phyloP scores from a whole-genome alignment of 92 coral and sea anemone species.

The Bergia puertoricense region DNA sequence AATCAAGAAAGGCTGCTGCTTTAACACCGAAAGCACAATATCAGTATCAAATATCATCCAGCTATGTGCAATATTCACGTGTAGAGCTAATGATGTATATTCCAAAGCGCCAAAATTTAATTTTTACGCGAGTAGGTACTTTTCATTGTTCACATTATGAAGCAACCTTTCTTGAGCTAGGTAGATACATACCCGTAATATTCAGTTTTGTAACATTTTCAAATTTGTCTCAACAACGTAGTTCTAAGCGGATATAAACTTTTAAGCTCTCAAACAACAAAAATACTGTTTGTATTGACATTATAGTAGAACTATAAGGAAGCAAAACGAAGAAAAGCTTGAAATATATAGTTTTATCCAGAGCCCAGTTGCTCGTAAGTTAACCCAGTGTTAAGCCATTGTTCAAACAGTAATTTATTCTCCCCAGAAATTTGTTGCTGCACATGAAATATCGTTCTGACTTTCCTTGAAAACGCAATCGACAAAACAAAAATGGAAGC shows the following conservation, averaged over 20 bases:
- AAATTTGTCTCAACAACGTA: slow-evolving; percentile 11
- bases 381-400: slow-evolving; percentile 1
- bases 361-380: slow-evolving; percentile 5
- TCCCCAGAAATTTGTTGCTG: slow-evolving; percentile 3
- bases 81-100: background rate
- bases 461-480: background rate
- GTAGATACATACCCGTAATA: background rate
- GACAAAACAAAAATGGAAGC: background rate
- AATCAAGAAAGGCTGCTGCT: slow-evolving; percentile 8
- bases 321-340: slow-evolving; percentile 10
- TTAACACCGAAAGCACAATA: slow-evolving; percentile 5
- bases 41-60: background rate
- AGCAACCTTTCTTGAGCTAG: slow-evolving; percentile 22
- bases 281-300: background rate
- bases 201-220: slow-evolving; percentile 14
- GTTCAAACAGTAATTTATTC: slow-evolving; percentile 3
- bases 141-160: background rate
- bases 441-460: background rate
- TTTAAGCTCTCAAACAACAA: slow-evolving; percentile 12
- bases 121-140: background rate
- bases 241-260: background rate
- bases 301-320: background rate
- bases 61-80: slow-evolving; percentile 7
- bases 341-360: background rate
- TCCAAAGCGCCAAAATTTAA: slow-evolving; percentile 7